Percentiles rank a stretch among this genome's conserved stretches.
Conservation (phyloP, 2,888 invertebrate genomes). For the Patella caerulea region DNA sequence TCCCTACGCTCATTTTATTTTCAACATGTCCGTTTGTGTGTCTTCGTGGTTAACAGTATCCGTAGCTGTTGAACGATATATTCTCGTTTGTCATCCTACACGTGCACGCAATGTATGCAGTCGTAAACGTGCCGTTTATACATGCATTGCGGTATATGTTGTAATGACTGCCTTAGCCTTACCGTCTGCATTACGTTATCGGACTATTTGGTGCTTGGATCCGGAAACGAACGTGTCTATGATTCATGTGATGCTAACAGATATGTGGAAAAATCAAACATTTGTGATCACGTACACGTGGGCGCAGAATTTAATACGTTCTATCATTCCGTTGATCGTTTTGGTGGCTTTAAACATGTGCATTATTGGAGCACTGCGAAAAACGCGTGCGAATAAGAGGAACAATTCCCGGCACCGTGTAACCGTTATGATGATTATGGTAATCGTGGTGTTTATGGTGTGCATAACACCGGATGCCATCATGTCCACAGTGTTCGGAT, state of each 20-base stretch:
- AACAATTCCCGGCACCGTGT: constrained; percentile 35
- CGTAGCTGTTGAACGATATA: constrained; percentile 65
- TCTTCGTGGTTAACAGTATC: constrained; percentile 66
- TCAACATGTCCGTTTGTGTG: constrained; percentile 60
- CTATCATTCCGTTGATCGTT: constrained; percentile 47
- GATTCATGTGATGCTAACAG: constrained; percentile 33
- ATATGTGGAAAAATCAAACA: constrained; percentile 39
- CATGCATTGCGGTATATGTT: constrained; percentile 38
- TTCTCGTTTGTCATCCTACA: constrained; percentile 63
- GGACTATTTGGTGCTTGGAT: constrained; percentile 33
- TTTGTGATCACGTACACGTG: constrained; percentile 45
- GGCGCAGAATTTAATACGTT: constrained; percentile 48
- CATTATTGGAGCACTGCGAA: constrained; percentile 45
- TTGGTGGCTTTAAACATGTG: constrained; percentile 43
- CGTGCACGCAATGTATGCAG: constrained; percentile 55
- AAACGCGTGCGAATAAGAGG: constrained; percentile 25
- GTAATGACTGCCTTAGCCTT: constrained; percentile 44
- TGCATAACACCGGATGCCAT: constrained; percentile 65
- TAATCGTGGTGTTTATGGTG: constrained; percentile 64
- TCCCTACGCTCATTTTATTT: constrained; percentile 66
- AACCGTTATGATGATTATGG: constrained; percentile 63
- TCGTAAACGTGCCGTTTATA: constrained; percentile 48
- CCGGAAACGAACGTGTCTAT: constrained; percentile 21
- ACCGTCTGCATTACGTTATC: constrained; percentile 47
- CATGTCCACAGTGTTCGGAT: constrained; percentile 60